These are phyloP conservation scores for Julus scanicus DNA, from an alignment of 2,888 invertebrate genomes.

Conservation along the genomic window DNA sequence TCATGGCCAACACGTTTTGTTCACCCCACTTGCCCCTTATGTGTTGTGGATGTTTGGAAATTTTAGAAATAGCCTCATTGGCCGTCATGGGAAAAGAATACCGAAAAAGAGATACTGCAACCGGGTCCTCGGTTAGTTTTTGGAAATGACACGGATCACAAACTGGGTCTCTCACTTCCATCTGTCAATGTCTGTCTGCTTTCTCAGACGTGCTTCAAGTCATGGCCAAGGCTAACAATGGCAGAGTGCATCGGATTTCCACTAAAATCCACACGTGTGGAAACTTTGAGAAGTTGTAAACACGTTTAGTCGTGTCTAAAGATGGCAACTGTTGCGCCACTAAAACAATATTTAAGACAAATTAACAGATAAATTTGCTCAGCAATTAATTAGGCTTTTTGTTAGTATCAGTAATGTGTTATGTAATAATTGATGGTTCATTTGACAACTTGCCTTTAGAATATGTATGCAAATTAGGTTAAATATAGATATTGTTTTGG, in stretches of 20 bases:
- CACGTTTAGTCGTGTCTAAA: background rate
- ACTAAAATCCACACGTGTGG: conserved; percentile 12
- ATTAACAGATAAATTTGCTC: no score
- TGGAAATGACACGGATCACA: conserved; percentile 35
- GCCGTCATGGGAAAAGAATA: conserved; percentile 36
- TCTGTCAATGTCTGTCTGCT: conserved; percentile 21
- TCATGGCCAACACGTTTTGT: conserved; percentile 45
- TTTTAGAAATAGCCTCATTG: background rate
- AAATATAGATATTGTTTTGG: no score
- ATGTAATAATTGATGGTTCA: no score
- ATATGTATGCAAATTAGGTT: no score
- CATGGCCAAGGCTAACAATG: conserved; percentile 31
- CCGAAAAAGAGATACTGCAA: conserved; percentile 37
- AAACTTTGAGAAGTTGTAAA: background rate
- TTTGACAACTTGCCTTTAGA: no score
- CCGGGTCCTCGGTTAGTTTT: background rate
- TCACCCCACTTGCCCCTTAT: conserved; percentile 17
- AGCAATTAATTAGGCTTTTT: no score
- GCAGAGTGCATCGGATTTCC: background rate
- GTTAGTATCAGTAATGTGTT: no score
- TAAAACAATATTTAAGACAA: background rate
- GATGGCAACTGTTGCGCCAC: background rate
- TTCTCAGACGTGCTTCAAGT: conserved; percentile 24
- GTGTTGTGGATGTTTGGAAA: conserved; percentile 37
- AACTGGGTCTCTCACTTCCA: background rate